phyloP scores from a whole-genome alignment of 2,888 invertebrate genomes.

The Ornithoptera alexandrae region DNA sequence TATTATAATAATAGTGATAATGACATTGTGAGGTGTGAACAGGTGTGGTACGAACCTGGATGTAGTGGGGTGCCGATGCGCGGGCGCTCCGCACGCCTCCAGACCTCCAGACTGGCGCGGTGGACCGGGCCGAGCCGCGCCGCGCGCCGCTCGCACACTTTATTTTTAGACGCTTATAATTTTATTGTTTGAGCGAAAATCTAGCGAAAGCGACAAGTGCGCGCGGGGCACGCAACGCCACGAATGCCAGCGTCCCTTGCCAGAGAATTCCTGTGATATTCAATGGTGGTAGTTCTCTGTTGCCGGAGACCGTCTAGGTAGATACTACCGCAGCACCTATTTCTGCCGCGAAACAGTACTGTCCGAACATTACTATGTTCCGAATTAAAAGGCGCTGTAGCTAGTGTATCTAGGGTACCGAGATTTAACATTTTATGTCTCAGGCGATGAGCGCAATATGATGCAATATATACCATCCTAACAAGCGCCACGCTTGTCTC shows the following conservation, averaged over 20 bases:
- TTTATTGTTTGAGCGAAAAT: constrained; percentile 77
- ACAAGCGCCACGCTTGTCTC: too few species aligned
- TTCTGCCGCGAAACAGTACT: too few species aligned
- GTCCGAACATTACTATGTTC: too few species aligned
- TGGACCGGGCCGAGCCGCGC: constrained; percentile 46
- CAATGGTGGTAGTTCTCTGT: constrained; percentile 16
- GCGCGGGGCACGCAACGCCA: constrained; percentile 63
- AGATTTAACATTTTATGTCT: too few species aligned
- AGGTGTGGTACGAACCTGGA: constrained; percentile 70
- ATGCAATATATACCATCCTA: too few species aligned
- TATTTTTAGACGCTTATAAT: constrained; percentile 78
- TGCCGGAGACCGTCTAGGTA: constrained; percentile 29
- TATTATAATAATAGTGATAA: constrained; percentile 72
- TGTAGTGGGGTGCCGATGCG: constrained; percentile 58
- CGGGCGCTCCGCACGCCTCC: constrained; percentile 70
- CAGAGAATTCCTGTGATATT: constrained; percentile 45
- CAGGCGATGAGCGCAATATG: too few species aligned
- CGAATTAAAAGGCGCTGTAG: too few species aligned
- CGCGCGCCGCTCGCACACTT: constrained; percentile 49
- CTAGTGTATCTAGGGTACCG: too few species aligned
- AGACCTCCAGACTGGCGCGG: constrained; percentile 65
- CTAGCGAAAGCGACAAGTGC: constrained; percentile 69
- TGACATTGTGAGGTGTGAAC: constrained; percentile 70
- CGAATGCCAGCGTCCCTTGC: constrained; percentile 62
- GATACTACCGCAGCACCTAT: too few species aligned